Evolutionary conservation across 2,797 vertebrate species (phyloP).

Genomic region (Phataginus tetradactyla): DNA sequence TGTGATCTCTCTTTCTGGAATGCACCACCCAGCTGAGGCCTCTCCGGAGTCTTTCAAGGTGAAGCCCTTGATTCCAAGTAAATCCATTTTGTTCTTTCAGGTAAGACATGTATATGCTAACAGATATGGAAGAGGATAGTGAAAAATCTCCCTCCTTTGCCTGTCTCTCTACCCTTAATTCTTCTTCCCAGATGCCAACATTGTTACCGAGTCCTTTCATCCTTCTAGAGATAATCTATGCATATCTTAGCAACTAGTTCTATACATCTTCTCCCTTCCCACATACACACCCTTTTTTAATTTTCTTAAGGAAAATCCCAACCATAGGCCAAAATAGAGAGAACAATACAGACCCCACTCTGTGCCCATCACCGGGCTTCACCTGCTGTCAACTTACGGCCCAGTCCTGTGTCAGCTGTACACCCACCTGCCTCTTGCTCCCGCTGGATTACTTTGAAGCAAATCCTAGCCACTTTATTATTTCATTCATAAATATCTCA

Average conservation of each 20-base stretch:
- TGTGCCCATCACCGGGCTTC: neutral
- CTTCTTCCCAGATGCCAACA: neutral
- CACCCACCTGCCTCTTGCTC: neutral
- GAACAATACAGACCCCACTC: neutral
- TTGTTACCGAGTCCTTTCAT: neutral
- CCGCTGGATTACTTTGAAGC: neutral
- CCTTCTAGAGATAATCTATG: neutral
- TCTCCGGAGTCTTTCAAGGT: too few relatives aligned
- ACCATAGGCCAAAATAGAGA: neutral
- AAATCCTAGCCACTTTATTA: neutral
- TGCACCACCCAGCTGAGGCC: neutral
- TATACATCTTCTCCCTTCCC: neutral
- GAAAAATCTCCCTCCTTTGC: neutral
- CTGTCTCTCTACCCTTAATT: neutral
- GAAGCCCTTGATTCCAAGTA: accelerated
- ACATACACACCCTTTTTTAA: neutral
- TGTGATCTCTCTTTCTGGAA: neutral
- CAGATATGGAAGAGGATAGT: neutral
- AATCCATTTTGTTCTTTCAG: neutral
- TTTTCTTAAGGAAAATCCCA: slow-evolving; percentile 33
- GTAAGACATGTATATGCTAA: neutral
- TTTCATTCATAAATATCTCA: neutral
- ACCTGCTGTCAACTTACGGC: neutral
- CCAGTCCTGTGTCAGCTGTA: neutral
- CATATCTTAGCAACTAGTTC: slow-evolving; percentile 43